A percentile compares a stretch with the other conserved stretches of the same genome.
phyloP scores from a whole-genome alignment of 37 sponge, comb jelly and placozoan genomes.

The Corticium candelabrum region DNA sequence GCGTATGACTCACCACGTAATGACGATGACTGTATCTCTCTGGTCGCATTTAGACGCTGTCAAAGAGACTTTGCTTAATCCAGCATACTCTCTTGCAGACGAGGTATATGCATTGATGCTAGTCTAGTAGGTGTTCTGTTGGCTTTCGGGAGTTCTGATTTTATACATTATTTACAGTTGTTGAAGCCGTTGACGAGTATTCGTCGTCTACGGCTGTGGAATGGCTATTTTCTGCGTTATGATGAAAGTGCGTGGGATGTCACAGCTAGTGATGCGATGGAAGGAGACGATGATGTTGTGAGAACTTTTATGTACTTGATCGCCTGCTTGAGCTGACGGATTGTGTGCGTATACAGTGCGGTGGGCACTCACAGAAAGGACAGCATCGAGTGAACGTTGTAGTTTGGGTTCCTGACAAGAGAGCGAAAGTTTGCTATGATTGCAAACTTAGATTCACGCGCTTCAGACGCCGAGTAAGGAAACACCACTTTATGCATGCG shows the following conservation, averaged over 20 bases:
- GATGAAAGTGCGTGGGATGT: slow-evolving; percentile 40
- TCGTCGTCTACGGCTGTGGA: slow-evolving; percentile 78
- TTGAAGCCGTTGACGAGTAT: slow-evolving; percentile 43
- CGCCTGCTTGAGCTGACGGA: no score
- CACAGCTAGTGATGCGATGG: no score
- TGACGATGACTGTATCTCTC: not conserved
- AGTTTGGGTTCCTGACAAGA: slow-evolving; percentile 84
- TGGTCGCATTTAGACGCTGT: not conserved
- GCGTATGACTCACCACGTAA: slow-evolving; percentile 36
- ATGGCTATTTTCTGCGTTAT: slow-evolving; percentile 84
- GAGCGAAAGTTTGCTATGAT: slow-evolving; percentile 46
- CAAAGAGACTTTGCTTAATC: slow-evolving; percentile 28
- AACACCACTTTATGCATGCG: not conserved
- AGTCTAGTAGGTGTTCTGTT: not conserved
- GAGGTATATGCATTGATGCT: not conserved
- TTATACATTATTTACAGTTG: slow-evolving; percentile 16
- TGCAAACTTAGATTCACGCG: slow-evolving; percentile 67
- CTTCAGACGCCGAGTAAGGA: slow-evolving; percentile 32
- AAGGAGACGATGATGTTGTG: no score
- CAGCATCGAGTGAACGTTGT: slow-evolving; percentile 34
- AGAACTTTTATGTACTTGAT: no score
- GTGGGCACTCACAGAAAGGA: no score
- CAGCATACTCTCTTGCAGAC: slow-evolving; percentile 11
- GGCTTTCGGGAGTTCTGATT: no score
- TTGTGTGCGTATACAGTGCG: not conserved